Base-by-base conservation (phyloP, 1,140 invertebrate species). In the Sinonovacula constricta region DNA sequence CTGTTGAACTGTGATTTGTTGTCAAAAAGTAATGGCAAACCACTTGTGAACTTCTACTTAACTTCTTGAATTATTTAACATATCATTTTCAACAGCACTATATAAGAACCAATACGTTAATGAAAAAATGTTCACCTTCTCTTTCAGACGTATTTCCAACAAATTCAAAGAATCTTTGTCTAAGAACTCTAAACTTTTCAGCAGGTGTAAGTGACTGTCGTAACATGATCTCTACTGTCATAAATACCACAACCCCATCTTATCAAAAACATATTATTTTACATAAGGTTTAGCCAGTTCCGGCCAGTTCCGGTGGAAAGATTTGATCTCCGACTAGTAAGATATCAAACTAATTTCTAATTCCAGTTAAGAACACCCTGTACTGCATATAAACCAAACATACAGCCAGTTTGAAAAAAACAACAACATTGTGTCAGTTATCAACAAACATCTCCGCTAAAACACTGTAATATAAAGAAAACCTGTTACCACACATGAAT, bases 201-300 rank as follows among this genome's bases (percentile, higher is more conserved):
- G 49, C 31, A 34, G 33, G 63, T 18, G 5, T 68, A 0, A 77
- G 74, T 68, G 65, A 77, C 53, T 54, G 65, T 1, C 74, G 68
- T 45, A 77, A 68, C 24, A 56, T 77, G 28, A 68, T 68, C 31
- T 33, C 24, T 59, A n/a, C n/a, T n/a, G n/a, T n/a, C n/a, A n/a
- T n/a, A n/a, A n/a, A n/a, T n/a, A n/a, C n/a, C n/a, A n/a, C n/a
- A n/a, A n/a, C n/a, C n/a, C n/a, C n/a, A n/a, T n/a, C n/a, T n/a
- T n/a, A n/a, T n/a, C n/a, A n/a, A 34, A 24, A 2, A 57, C 10
- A 57, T 7, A 57, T 14, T 26, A 7, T 26, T 26, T 57, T 57
- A 57, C 54, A 57, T 57, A 26, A 57, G n/a, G n/a, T n/a, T n/a
- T n/a, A n/a, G n/a, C n/a, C n/a, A n/a, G n/a, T n/a, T n/a, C n/a